A percentile compares a stretch with the other conserved stretches of the same genome.
Evolutionary conservation across 2,797 vertebrate species (phyloP).

Genomic region (Esox lucius): DNA sequence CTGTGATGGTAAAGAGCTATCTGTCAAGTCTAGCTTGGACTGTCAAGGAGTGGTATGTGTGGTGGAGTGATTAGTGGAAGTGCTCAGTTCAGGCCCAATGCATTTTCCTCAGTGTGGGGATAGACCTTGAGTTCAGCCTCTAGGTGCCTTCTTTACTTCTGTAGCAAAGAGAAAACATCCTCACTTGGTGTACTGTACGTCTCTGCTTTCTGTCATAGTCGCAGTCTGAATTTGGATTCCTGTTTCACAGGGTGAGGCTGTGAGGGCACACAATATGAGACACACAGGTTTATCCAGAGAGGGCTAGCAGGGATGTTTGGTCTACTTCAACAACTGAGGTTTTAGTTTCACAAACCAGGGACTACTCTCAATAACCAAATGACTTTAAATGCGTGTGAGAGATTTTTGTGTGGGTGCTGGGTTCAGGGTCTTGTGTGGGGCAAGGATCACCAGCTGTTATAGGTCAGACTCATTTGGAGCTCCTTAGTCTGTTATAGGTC

Average conservation of each 20-base stretch:
- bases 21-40: too few species aligned
- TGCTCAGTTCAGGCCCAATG: background rate
- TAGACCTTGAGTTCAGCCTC: background rate
- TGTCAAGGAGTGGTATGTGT: background rate
- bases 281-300: background rate
- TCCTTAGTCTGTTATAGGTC: too few species aligned
- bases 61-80: background rate
- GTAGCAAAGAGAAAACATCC: background rate
- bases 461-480: conserved; percentile 48
- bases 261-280: background rate
- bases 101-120: background rate
- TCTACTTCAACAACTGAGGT: background rate
- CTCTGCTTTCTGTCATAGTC: background rate
- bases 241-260: background rate
- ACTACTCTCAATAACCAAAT: background rate
- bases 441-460: conserved; percentile 48
- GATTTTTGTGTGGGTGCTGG: background rate
- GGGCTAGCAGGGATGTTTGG: background rate
- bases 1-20: too few species aligned
- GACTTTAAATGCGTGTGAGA: background rate
- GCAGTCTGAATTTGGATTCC: too few species aligned
- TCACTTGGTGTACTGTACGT: background rate
- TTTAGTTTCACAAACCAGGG: background rate
- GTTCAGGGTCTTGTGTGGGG: background rate
- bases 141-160: background rate